A percentile compares a stretch with the other conserved stretches of the same genome.
Evolutionary conservation across 1,140 invertebrate species (phyloP).

Genomic region (Diorhabda carinulata): DNA sequence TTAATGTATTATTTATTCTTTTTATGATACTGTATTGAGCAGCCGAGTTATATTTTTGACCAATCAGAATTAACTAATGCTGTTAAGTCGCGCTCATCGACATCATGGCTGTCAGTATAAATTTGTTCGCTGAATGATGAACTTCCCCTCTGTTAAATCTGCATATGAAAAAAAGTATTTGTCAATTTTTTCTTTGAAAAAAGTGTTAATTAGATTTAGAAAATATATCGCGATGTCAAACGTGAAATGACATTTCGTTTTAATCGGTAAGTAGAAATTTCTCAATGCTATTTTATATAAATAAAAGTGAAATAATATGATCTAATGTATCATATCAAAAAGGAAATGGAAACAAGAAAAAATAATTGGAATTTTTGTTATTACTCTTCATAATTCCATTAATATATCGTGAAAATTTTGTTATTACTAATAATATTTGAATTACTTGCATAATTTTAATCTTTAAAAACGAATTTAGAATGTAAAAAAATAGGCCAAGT

Average conservation of each 20-base stretch:
- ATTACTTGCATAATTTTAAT: background rate
- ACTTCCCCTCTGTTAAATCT: constrained; percentile 65
- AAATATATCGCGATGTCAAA: constrained; percentile 37
- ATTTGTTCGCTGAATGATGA: constrained; percentile 75
- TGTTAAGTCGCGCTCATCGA: constrained; percentile 73
- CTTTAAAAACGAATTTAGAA: constrained; percentile 1
- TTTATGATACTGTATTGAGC: background rate
- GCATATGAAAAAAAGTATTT: constrained; percentile 38
- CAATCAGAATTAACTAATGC: constrained; percentile 61
- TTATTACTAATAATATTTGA: background rate
- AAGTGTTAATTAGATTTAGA: constrained; percentile 27
- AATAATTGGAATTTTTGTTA: background rate
- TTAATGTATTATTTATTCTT: background rate
- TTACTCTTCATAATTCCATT: too few species aligned
- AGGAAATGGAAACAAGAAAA: background rate
- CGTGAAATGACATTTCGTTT: constrained; percentile 30
- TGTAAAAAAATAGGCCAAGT: constrained; percentile 21
- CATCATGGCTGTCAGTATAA: constrained; percentile 86
- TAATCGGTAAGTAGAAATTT: constrained; percentile 24
- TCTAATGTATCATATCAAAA: background rate
- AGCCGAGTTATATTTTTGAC: constrained; percentile 39
- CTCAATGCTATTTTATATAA: background rate
- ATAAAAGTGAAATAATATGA: constrained; percentile 6
- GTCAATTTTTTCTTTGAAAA: constrained; percentile 34
- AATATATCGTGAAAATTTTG: background rate